A percentile compares a stretch with the other conserved stretches of the same genome.
Evolutionary conservation across 2,113 vertebrate genomes (phyloP).

Genomic region (Amphilophus citrinellus): DNA sequence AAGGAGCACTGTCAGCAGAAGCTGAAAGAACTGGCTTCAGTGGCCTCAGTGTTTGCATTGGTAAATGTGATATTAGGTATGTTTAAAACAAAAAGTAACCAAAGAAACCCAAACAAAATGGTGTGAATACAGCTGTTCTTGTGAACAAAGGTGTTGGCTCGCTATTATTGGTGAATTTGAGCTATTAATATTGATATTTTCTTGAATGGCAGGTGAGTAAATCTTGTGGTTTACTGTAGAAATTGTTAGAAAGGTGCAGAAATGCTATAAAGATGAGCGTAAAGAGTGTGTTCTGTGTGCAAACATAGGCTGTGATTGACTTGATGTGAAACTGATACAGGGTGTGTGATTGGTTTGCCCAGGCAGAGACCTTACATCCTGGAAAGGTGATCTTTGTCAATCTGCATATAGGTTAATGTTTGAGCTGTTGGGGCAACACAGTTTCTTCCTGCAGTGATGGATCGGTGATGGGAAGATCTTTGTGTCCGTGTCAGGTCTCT

Average conservation of each 20-base stretch:
- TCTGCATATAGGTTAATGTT: constrained; percentile 39
- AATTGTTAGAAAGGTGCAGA: neutral
- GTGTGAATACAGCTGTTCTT: neutral
- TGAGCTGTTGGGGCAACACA: neutral
- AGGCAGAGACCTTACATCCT: constrained; percentile 32
- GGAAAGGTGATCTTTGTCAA: constrained; percentile 42
- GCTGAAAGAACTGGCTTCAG: neutral
- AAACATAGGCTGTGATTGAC: constrained; percentile 26
- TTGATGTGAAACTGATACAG: constrained; percentile 32
- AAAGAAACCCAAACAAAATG: neutral
- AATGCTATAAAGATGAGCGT: neutral
- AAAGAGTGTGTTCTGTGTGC: neutral
- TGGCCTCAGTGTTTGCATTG: neutral
- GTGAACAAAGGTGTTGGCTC: too few relatives aligned
- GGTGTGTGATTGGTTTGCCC: constrained; percentile 39
- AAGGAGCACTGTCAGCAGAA: too few relatives aligned
- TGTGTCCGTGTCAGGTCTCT: neutral
- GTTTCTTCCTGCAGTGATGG: neutral
- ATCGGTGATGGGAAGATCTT: neutral
- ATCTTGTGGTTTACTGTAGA: neutral
- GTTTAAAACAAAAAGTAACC: neutral
- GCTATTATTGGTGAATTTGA: too few relatives aligned
- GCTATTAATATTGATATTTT: neutral
- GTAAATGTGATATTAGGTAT: neutral
- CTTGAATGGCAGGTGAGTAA: neutral